Base-by-base conservation (phyloP, 1,140 invertebrate species). In the Eriosoma lanigerum region DNA sequence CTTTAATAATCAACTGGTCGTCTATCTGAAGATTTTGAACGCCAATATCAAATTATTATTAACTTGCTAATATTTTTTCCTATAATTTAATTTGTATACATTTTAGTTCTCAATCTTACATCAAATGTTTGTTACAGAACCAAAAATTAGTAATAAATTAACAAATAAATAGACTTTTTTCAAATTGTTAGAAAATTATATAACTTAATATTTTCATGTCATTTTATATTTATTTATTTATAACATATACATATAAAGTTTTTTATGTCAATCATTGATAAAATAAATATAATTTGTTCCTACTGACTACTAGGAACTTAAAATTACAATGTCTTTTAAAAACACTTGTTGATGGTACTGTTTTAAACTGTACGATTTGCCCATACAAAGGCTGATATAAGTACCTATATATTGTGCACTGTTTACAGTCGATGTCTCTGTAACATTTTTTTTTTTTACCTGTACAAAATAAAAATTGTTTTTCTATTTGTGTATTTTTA, bases 391-490 rank as follows among this genome's bases (percentile, higher is more conserved):
- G 75, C 75, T 78, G 75, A 78, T 78, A 78, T 76, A 78, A 78
- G 75, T 78, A 78, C 75, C 75, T 78, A 78, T 58, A 78, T 78
- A 78, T 60, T 78, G 44, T 78, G 38, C 52, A 78, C 56, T 78
- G 75, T 78, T 78, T 78, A 60, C 75, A 78, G 75, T 78, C 56
- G 17, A 78, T 62, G 52, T 78, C 44, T 78, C 54, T 78, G 75
- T 78, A 62, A 78, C 75, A n/a, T n/a, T n/a, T n/a, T 12, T 78
- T 78, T 72, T 75, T 78, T 78, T 78, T 78, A 78, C 75, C 48
- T 78, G 75, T 78, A 78, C 38, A 78, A 78, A 78, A 62, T 62
- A 78, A 78, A 78, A 78, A 62, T 78, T 62, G 56, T 78, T 78
- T 78, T 78, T 62, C 38, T 46, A 78, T 60, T 60, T 75, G 32